phyloP scores from a whole-genome alignment of 2,797 vertebrate species.

The Serranus cabrilla region DNA sequence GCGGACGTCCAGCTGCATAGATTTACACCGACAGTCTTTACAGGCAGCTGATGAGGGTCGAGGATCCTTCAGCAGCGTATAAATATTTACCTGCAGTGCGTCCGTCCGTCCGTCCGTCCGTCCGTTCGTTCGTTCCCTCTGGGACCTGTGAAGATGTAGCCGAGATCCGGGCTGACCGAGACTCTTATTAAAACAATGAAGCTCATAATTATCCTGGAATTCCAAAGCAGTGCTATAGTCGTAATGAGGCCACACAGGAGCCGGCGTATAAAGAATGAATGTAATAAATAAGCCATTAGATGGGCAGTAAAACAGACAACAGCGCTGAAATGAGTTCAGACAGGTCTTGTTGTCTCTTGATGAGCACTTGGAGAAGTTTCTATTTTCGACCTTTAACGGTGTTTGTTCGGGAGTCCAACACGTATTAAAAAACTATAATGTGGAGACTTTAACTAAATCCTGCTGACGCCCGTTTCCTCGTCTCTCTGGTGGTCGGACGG shows the following conservation, averaged over 20 bases:
- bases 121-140: conserved; percentile 71
- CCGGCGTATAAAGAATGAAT: conserved; percentile 86
- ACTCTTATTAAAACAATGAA: conserved; percentile 90
- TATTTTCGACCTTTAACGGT: conserved; percentile 50
- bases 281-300: conserved; percentile 90
- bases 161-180: conserved; percentile 81
- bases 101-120: conserved; percentile 78
- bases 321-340: conserved; percentile 77
- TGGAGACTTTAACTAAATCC: too few relatives aligned
- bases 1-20: conserved; percentile 31
- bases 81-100: conserved; percentile 83
- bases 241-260: conserved; percentile 91
- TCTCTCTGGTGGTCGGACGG: too few relatives aligned
- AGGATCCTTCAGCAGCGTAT: conserved; percentile 69
- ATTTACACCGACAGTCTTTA: conserved; percentile 59
- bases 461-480: too few relatives aligned
- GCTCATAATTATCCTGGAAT: conserved; percentile 87
- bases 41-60: conserved; percentile 74
- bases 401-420: too few relatives aligned
- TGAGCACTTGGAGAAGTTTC: conserved; percentile 67
- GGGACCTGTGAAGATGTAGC: conserved; percentile 78
- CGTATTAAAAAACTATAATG: too few relatives aligned
- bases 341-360: conserved; percentile 73
- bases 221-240: conserved; percentile 82
- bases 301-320: conserved; percentile 82